Evolutionary conservation across 1,140 invertebrate genomes (phyloP), one percentile per base, ranked within the genome.

Genomic region (Trachymyrmex septentrionalis): DNA sequence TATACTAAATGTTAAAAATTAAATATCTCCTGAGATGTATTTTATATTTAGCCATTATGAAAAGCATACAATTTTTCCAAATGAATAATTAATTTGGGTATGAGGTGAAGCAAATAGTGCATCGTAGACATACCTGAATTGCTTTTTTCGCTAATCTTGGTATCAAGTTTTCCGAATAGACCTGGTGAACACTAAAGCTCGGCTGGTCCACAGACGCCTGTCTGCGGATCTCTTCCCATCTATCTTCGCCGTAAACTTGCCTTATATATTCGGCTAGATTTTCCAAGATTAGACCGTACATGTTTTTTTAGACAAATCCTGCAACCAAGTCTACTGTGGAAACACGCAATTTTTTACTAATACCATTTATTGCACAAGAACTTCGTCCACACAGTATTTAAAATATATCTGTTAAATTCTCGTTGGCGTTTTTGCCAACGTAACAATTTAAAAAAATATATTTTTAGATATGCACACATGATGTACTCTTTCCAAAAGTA

Each of bases 241-340:
- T 96, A 50, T 99, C 98, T 92, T 99, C 98, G 0, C 99, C 99
- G 95, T 99, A 99, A 3, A 97, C 97, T 89, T 97, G 96, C 78
- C 98, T 97, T 87, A 99, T 97, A 95, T 98, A 99, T 93, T 98
- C 98, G 85, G 97, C 97, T 94, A 99, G 96, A 92, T 99, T 99
- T 95, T 99, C 98, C 88, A 99, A 94, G 48, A 99, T 96, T 90
- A 99, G 96, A 34, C 99, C 99, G 96, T 99, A 99, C 98, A 99
- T 99, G 63, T 93, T 97, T 95, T 80, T 77, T 91, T 53, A 76
- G 87, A 84, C 63, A 71, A 27, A 50, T 78, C 44, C 86, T 91
- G 80, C 3, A 44, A 6, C 34, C 67, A n/a, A 48, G 12, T 57
- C 38, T 86, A 87, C 55, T 57, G n/a, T 57, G n/a, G 27, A 88